Base-by-base conservation (phyloP, 2,888 invertebrate species). In the Ceratothoa steindachneri region DNA sequence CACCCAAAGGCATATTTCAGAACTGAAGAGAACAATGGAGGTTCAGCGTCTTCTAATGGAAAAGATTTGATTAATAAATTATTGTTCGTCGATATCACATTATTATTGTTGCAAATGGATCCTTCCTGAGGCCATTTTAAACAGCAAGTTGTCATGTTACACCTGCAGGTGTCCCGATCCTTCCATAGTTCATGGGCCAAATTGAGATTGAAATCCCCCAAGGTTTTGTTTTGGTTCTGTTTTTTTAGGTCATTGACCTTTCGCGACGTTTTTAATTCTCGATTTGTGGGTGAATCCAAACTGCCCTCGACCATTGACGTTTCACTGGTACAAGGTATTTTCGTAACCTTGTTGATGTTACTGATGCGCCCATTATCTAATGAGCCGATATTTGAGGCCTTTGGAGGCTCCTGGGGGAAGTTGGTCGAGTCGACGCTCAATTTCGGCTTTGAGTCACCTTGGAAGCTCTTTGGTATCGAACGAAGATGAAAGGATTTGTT, bases 1-100 rank as follows among this genome's bases (percentile, higher is more conserved):
- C 66, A 31, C 7, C 65, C 55, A 24, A 75, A 53, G 41, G 68
- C 70, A 29, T 75, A 72, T 30, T 15, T 53, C 29, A 75, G 22
- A 27, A 66, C 75, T 19, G 67, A 53, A 9, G 41, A 41, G 15
- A 41, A 41, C 5, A 5, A 41, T 9, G 41, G 15, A 5, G 41
- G 15, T 5, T 41, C 41, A 41, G 7, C 15, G 7, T 5, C 7
- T 41, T 41, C 15, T 5, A 15, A 9, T 9, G 5, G 41, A 41
- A 41, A 41, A 15, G 41, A 41, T 41, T 41, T 41, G 41, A 41
- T 9, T 41, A 41, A 41, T 9, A 9, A 41, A 15, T 41, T 41
- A 41, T 41, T 41, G 15, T 41, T 41, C 41, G 41, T 41, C 15
- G 41, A 41, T 5, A 41, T 41, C 41, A 41, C 7, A 15, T 41